Conservation (phyloP, 2,797 vertebrate species). For the Sitta carolinensis region DNA sequence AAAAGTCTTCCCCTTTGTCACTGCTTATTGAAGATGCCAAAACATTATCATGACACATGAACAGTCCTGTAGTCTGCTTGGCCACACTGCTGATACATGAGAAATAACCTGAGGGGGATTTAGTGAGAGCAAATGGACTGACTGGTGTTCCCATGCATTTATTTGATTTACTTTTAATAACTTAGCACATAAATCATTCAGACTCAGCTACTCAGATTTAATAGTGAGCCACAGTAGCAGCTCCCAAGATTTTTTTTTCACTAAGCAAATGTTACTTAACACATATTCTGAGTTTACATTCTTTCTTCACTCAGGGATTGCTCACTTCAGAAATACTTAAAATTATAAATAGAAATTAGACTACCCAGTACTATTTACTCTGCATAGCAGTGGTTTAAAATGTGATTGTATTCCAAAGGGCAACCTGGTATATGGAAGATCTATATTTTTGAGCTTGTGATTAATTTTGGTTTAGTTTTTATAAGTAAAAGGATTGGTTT, state of each 20-base stretch:
- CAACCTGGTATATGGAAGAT: neutral
- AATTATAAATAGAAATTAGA: neutral
- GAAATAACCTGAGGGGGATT: constrained; percentile 32
- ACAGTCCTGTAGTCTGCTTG: neutral
- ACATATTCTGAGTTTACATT: neutral
- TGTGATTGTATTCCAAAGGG: neutral
- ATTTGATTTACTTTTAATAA: constrained; percentile 63
- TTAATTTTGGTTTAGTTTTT: neutral
- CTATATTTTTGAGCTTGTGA: neutral
- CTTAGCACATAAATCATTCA: constrained; percentile 43
- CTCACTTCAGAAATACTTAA: neutral
- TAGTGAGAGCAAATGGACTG: neutral
- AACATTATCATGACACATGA: constrained; percentile 28
- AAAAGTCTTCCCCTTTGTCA: neutral
- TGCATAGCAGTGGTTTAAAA: neutral
- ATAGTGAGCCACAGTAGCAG: constrained; percentile 30
- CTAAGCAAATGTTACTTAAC: neutral
- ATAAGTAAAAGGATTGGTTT: neutral
- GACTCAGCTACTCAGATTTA: constrained; percentile 29
- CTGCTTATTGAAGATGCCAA: constrained; percentile 15
- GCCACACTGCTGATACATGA: neutral
- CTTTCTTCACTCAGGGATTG: neutral
- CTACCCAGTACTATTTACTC: neutral
- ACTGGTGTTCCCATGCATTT: constrained; percentile 1
- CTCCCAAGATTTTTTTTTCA: neutral